A percentile compares a stretch with the other conserved stretches of the same genome.
phyloP scores from a whole-genome alignment of 2,113 vertebrate genomes.

The Hyperoodon ampullatus region DNA sequence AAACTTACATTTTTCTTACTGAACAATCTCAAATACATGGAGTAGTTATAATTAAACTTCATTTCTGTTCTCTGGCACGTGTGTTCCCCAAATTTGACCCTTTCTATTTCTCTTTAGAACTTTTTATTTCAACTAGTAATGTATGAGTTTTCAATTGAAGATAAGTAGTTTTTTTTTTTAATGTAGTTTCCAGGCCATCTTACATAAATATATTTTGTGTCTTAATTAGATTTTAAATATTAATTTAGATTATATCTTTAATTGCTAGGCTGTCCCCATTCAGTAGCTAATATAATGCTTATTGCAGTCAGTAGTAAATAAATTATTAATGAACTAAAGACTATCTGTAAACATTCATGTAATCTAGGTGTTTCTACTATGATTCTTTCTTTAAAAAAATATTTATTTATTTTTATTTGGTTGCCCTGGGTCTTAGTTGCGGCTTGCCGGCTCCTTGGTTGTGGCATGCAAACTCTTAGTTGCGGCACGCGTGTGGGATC shows the following conservation, averaged over 20 bases:
- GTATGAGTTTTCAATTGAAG: background rate
- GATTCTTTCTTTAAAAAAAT: background rate
- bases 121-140: background rate
- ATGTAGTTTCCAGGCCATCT: constrained; percentile 47
- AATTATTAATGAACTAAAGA: background rate
- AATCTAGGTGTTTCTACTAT: background rate
- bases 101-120: background rate
- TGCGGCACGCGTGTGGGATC: too few species aligned
- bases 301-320: constrained; percentile 2
- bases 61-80: background rate
- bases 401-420: too few species aligned
- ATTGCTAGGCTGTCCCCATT: constrained; percentile 8
- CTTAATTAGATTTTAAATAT: constrained; percentile 66
- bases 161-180: background rate
- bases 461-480: too few species aligned
- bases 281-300: background rate
- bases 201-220: constrained; percentile 32
- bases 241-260: constrained; percentile 38
- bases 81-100: background rate
- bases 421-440: too few species aligned
- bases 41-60: background rate
- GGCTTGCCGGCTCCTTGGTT: too few species aligned
- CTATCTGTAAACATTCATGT: background rate
- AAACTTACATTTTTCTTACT: background rate
- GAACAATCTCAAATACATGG: background rate